Percentiles rank a stretch among this genome's conserved stretches.
Conservation (phyloP, 2,888 invertebrate species). For the Oscheius myriophilus region DNA sequence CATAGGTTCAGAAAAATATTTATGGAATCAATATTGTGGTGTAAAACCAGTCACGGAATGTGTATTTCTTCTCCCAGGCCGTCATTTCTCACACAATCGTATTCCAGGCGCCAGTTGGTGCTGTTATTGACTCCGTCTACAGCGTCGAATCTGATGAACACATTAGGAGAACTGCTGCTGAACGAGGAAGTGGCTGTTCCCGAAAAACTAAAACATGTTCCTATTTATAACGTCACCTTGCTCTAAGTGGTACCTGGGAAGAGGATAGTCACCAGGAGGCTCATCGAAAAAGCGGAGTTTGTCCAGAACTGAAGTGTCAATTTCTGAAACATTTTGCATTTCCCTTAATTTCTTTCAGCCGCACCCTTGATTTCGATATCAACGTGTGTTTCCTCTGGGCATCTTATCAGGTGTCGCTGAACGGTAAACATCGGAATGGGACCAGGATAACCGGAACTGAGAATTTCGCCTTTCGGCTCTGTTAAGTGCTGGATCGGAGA, state of each 20-base stretch:
- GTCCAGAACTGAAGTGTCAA: too few species aligned
- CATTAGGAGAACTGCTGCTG: not conserved
- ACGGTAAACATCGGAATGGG: slow-evolving; percentile 19
- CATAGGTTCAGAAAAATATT: too few species aligned
- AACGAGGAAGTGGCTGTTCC: not conserved
- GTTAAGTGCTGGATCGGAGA: not conserved
- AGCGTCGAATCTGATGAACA: slow-evolving; percentile 8
- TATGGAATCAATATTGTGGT: too few species aligned
- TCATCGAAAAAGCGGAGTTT: too few species aligned
- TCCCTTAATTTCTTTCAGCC: too few species aligned
- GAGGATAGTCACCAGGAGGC: too few species aligned
- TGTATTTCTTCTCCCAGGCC: slow-evolving; percentile 25
- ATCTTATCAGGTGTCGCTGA: slow-evolving; percentile 17
- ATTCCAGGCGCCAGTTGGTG: slow-evolving; percentile 7
- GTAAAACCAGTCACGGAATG: slow-evolving; percentile 16
- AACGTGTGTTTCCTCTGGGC: slow-evolving; percentile 20
- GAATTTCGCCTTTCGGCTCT: slow-evolving; percentile 13
- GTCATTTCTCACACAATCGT: slow-evolving; percentile 22
- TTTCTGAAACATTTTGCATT: too few species aligned
- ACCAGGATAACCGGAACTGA: slow-evolving; percentile 7
- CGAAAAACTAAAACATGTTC: too few species aligned
- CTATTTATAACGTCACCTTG: too few species aligned
- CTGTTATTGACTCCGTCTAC: slow-evolving; percentile 13
- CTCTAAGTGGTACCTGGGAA: too few species aligned
- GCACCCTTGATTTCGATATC: slow-evolving; percentile 6